Percentiles rank a stretch among this genome's conserved stretches.
Evolutionary conservation across 2,797 vertebrate genomes (phyloP).

Genomic region (Australoheros facetus): DNA sequence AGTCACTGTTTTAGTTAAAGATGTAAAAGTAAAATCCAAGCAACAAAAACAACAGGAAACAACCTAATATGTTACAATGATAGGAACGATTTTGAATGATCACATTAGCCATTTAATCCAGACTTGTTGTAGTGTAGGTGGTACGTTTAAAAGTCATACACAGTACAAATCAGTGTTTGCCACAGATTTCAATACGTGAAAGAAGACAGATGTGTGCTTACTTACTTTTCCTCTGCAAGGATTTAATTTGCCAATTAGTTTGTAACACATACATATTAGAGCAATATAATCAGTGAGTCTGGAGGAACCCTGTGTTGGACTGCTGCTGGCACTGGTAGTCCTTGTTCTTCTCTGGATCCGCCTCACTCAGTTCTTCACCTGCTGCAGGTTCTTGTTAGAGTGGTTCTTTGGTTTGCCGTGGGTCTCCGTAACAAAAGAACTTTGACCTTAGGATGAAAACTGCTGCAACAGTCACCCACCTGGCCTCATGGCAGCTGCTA

Average conservation of each 20-base stretch:
- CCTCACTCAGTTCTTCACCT: not conserved
- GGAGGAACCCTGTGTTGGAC: no score
- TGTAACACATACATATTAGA: no score
- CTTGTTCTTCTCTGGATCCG: rapidly evolving
- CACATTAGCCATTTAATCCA: not conserved
- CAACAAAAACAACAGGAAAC: not conserved
- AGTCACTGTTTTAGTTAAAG: not conserved
- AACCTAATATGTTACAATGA: no score
- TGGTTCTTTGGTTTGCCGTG: not conserved
- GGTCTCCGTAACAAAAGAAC: no score
- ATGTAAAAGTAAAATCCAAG: not conserved
- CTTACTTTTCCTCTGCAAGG: no score
- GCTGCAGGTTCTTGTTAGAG: not conserved
- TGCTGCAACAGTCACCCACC: not conserved
- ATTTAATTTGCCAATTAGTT: not conserved
- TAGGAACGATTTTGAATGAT: not conserved
- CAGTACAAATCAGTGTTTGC: not conserved
- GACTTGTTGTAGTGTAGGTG: not conserved
- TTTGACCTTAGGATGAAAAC: not conserved
- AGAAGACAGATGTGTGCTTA: no score
- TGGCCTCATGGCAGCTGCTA: not conserved
- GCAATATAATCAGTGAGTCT: no score
- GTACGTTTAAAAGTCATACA: not conserved
- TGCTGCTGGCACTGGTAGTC: no score
- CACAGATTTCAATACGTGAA: no score